phyloP scores from a whole-genome alignment of 1,140 invertebrate species.

The Colletes gigas region DNA sequence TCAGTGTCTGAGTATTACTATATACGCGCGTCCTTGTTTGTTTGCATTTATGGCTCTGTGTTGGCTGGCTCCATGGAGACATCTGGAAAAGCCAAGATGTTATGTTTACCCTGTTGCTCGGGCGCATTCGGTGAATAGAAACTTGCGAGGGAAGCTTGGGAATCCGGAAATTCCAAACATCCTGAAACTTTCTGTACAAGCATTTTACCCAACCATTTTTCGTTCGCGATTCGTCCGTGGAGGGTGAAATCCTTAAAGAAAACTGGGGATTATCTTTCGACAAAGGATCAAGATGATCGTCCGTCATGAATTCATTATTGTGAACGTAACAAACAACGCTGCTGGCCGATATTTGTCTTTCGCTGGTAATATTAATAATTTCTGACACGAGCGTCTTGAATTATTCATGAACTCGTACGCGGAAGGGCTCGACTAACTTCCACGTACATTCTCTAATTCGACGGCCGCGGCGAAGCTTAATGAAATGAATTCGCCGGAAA shows the following conservation, averaged over 20 bases:
- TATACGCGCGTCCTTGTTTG: neutral
- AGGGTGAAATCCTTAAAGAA: too few species aligned
- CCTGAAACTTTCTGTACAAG: too few species aligned
- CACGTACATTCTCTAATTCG: slow-evolving; percentile 33
- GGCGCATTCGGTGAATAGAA: neutral
- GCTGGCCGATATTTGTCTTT: slow-evolving; percentile 19
- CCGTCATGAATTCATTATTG: neutral
- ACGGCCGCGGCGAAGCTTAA: slow-evolving; percentile 12
- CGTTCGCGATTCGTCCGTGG: too few species aligned
- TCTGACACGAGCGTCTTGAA: slow-evolving; percentile 11
- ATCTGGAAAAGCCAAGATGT: neutral
- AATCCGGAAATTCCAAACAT: too few species aligned
- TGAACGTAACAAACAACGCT: slow-evolving; percentile 23
- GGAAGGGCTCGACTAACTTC: neutral
- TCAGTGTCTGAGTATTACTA: too few species aligned
- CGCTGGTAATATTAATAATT: slow-evolving; percentile 48
- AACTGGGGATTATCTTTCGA: too few species aligned
- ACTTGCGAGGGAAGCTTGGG: too few species aligned
- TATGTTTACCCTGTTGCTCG: too few species aligned
- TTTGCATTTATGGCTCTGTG: too few species aligned
- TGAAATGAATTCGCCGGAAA: slow-evolving; percentile 33
- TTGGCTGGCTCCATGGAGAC: neutral
- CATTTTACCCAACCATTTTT: too few species aligned
- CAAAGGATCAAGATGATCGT: too few species aligned
- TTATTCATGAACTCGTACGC: slow-evolving; percentile 50